These are phyloP conservation scores for Phalanger gymnotis DNA, from an alignment of 2,797 vertebrate species.

Conservation along the genomic window DNA sequence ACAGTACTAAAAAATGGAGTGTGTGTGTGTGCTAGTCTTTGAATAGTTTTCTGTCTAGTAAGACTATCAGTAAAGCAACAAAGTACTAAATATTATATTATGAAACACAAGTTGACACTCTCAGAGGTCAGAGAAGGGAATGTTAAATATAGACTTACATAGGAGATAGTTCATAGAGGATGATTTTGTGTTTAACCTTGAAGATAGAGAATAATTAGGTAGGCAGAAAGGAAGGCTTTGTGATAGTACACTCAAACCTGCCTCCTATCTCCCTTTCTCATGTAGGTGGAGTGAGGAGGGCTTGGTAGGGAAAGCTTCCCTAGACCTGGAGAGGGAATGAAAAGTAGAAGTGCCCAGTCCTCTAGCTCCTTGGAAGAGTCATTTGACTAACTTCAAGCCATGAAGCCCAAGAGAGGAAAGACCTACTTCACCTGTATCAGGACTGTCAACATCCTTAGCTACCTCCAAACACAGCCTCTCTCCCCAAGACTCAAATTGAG, in stretches of 20 bases:
- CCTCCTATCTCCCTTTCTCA: conserved; percentile 64
- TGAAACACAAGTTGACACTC: neutral
- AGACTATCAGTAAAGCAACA: neutral
- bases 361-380: conserved; percentile 47
- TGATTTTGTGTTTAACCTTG: neutral
- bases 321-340: conserved; percentile 45
- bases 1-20: neutral
- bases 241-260: conserved; percentile 61
- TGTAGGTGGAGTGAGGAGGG: conserved; percentile 72
- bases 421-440: conserved; percentile 62
- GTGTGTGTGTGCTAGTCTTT: neutral
- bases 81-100: neutral
- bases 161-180: neutral
- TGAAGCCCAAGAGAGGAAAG: conserved; percentile 47
- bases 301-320: conserved; percentile 41
- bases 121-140: neutral
- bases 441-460: conserved; percentile 58
- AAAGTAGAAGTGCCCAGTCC: conserved; percentile 33
- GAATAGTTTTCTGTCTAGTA: neutral
- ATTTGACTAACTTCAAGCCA: conserved; percentile 25
- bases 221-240: neutral
- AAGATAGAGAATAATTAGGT: neutral
- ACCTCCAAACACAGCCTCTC: conserved; percentile 61
- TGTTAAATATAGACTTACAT: neutral
- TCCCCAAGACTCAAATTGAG: conserved; percentile 34